phyloP scores from a whole-genome alignment of 2,888 invertebrate species.

The Plebejus melissa region DNA sequence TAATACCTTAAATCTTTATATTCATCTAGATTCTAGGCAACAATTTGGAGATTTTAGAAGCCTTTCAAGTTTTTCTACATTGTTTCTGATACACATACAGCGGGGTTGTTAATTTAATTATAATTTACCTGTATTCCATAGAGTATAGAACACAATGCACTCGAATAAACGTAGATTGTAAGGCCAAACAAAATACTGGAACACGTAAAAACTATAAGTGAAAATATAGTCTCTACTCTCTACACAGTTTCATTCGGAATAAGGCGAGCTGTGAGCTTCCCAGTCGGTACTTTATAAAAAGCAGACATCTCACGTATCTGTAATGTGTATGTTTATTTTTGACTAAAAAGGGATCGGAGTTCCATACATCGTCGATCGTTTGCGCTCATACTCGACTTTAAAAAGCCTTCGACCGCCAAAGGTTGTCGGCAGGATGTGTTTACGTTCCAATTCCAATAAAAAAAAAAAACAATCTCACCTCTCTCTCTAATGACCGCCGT shows the following conservation, averaged over 20 bases:
- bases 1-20: too few species aligned
- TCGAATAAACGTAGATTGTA: too few species aligned
- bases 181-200: too few species aligned
- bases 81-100: too few species aligned
- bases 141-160: too few species aligned
- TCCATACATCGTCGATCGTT: conserved; percentile 27
- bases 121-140: too few species aligned
- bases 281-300: conserved; percentile 19
- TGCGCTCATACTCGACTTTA: conserved; percentile 28
- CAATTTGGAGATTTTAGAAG: too few species aligned
- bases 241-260: not conserved
- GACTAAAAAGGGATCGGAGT: conserved; percentile 27
- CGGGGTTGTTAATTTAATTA: too few species aligned
- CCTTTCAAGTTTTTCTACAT: too few species aligned
- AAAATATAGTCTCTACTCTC: not conserved
- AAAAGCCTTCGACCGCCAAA: conserved; percentile 36
- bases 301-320: conserved; percentile 23
- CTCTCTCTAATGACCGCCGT: conserved; percentile 33
- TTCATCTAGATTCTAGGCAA: too few species aligned
- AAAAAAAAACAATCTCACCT: conserved; percentile 32
- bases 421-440: conserved; percentile 37
- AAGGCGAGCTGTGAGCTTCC: not conserved
- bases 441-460: conserved; percentile 37
- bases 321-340: conserved; percentile 28
- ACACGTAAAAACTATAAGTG: not conserved